Conservation (phyloP, 2,888 invertebrate species). For the Campaea margaritaria region DNA sequence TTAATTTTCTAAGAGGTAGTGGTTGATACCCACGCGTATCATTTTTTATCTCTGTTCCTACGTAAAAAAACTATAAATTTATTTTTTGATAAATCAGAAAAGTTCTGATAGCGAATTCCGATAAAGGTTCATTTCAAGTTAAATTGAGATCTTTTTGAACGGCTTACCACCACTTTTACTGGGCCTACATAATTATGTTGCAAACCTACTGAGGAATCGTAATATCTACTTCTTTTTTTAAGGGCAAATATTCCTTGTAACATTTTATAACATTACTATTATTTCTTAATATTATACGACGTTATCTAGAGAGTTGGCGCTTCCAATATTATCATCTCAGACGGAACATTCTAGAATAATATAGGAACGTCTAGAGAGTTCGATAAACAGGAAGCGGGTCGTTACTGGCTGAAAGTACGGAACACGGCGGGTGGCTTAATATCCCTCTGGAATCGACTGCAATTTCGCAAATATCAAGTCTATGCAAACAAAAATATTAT, state of each 20-base stretch:
- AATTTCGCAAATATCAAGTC: slow-evolving; percentile 73
- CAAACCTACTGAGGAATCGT: too few relatives aligned
- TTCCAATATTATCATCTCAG: slow-evolving; percentile 12
- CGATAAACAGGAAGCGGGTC: slow-evolving; percentile 70
- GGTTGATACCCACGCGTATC: too few relatives aligned
- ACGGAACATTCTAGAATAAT: slow-evolving; percentile 47
- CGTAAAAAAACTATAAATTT: too few relatives aligned
- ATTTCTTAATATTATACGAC: neutral
- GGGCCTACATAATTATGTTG: too few relatives aligned
- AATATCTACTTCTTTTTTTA: too few relatives aligned
- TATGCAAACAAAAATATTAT: slow-evolving; percentile 73
- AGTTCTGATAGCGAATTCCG: too few relatives aligned
- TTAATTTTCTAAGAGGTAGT: slow-evolving; percentile 26
- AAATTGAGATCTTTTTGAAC: too few relatives aligned
- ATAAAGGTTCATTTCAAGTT: too few relatives aligned
- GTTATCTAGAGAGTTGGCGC: neutral
- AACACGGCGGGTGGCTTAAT: slow-evolving; percentile 72
- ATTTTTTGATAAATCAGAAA: too few relatives aligned
- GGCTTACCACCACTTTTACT: too few relatives aligned
- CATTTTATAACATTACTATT: neutral
- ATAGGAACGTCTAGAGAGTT: slow-evolving; percentile 50
- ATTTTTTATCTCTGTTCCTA: too few relatives aligned
- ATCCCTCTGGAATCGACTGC: slow-evolving; percentile 77
- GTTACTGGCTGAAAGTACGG: slow-evolving; percentile 60
- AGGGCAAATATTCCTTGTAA: too few relatives aligned